Percentiles rank a stretch among this genome's conserved stretches.
Conservation (phyloP, 2,797 vertebrate species). For the Siniperca undulata region DNA sequence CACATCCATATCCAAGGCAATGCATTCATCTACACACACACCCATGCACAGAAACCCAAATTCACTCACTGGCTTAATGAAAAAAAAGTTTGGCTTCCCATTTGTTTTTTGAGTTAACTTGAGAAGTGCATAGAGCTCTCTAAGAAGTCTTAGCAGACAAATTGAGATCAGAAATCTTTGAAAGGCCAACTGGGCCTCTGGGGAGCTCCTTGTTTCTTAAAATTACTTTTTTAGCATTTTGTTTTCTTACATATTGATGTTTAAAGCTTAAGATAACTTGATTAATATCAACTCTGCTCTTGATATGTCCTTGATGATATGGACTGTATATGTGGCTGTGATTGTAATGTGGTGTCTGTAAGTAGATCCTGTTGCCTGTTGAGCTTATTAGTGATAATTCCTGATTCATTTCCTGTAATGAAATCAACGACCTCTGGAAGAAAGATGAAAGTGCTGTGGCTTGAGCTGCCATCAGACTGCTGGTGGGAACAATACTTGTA, state of each 20-base stretch:
- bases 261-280: slow-evolving; percentile 3
- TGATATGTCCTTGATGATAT: slow-evolving; percentile 19
- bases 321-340: neutral
- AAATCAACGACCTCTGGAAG: slow-evolving; percentile 6
- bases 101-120: slow-evolving; percentile 47
- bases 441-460: slow-evolving; percentile 2
- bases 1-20: slow-evolving; percentile 7
- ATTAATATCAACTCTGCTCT: neutral
- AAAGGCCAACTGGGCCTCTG: slow-evolving; percentile 32
- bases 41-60: neutral
- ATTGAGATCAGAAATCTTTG: slow-evolving; percentile 35
- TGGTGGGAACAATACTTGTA: neutral
- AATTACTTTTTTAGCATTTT: neutral
- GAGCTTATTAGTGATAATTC: slow-evolving; percentile 14
- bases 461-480: neutral
- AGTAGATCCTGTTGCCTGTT: neutral
- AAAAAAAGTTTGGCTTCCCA: slow-evolving; percentile 18
- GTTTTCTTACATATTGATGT: slow-evolving; percentile 8
- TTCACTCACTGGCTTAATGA: slow-evolving; percentile 11
- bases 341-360: neutral
- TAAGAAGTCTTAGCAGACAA: slow-evolving; percentile 29
- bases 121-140: neutral
- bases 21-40: neutral
- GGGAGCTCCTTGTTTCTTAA: slow-evolving; percentile 23
- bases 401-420: neutral